These are phyloP conservation scores for Gorsachius magnificus DNA, from an alignment of 2,797 vertebrate species.

Conservation along the genomic window DNA sequence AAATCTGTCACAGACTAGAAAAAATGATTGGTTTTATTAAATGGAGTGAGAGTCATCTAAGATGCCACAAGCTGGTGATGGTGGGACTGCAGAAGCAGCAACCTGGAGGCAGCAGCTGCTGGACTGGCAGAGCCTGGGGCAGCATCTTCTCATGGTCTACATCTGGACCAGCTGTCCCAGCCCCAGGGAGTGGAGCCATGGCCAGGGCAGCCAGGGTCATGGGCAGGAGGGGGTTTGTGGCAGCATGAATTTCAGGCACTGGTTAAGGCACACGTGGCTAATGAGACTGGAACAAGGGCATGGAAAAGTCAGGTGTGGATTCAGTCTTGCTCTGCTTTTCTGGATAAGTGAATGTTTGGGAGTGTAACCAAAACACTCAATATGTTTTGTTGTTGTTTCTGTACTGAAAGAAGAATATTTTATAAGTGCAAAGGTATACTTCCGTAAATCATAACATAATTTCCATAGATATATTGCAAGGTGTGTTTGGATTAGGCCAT, in stretches of 20 bases:
- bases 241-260: neutral
- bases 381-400: neutral
- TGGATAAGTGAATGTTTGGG: neutral
- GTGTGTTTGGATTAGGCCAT: neutral
- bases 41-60: neutral
- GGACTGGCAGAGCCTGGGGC: neutral
- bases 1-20: fast-evolving
- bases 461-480: neutral
- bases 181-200: neutral
- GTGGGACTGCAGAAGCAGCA: neutral
- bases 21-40: neutral
- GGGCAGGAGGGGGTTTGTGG: neutral
- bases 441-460: no score
- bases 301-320: neutral
- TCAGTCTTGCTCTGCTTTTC: neutral
- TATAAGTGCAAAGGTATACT: neutral
- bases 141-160: fast-evolving
- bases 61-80: fast-evolving
- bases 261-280: fast-evolving
- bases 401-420: neutral
- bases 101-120: neutral
- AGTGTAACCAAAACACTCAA: neutral
- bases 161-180: neutral
- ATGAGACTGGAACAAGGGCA: neutral
- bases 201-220: fast-evolving